Evolutionary conservation across 2,888 invertebrate species (phyloP).

Genomic region (Meta bourneti): DNA sequence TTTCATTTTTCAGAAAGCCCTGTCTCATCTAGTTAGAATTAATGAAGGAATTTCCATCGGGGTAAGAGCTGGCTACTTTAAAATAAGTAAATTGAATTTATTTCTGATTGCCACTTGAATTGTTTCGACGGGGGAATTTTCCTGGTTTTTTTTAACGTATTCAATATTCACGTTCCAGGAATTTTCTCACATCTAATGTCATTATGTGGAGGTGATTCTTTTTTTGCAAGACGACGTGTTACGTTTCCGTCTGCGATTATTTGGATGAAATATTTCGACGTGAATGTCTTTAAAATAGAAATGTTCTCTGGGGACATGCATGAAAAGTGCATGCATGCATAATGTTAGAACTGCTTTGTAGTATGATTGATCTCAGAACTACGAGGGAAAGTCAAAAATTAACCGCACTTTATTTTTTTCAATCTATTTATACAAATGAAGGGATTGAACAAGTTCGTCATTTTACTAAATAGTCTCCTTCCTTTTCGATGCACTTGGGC

Average conservation of each 20-base stretch:
- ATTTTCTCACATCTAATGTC: neutral
- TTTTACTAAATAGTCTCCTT: too few relatives aligned
- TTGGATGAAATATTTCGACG: neutral
- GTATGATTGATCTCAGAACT: too few relatives aligned
- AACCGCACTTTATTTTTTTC: too few relatives aligned
- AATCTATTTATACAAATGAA: too few relatives aligned
- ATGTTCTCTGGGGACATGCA: too few relatives aligned
- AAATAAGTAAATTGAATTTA: conserved; percentile 42
- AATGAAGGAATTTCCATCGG: conserved; percentile 17
- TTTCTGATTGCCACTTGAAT: neutral
- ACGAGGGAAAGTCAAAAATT: too few relatives aligned
- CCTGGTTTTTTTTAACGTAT: neutral
- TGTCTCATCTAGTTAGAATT: conserved; percentile 49
- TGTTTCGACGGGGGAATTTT: neutral
- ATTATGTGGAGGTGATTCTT: neutral
- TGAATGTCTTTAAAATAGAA: too few relatives aligned
- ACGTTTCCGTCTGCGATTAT: neutral
- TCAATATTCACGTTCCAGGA: neutral
- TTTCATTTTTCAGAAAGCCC: conserved; percentile 45
- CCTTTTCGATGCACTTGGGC: too few relatives aligned
- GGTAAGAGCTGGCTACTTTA: neutral
- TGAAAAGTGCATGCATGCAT: too few relatives aligned
- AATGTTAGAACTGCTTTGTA: too few relatives aligned
- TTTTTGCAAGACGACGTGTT: neutral
- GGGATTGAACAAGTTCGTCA: too few relatives aligned